Evolutionary conservation across 2,113 vertebrate species (phyloP).

Genomic region (Hippocampus abdominalis): DNA sequence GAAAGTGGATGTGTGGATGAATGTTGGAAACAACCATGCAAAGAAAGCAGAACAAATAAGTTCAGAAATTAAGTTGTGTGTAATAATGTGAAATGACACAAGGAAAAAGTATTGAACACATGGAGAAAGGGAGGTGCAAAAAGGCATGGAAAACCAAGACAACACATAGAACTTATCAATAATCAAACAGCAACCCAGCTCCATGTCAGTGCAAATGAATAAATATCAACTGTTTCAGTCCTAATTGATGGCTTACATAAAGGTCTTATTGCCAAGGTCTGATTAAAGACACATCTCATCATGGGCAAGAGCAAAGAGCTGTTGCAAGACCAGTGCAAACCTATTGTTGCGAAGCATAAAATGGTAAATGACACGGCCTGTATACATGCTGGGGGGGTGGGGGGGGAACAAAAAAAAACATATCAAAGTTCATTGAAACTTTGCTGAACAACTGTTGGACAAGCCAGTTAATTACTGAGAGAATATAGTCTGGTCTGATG

Average conservation of each 20-base stretch:
- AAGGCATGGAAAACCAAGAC: background rate
- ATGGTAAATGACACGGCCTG: background rate
- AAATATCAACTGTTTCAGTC: background rate
- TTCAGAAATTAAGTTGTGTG: background rate
- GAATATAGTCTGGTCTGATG: background rate
- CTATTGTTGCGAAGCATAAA: background rate
- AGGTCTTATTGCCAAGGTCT: background rate
- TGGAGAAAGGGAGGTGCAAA: background rate
- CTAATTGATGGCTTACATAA: background rate
- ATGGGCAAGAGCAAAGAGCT: background rate
- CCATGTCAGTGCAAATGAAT: background rate
- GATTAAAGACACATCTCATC: background rate
- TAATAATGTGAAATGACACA: background rate
- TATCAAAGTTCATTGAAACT: background rate
- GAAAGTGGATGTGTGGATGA: too few relatives aligned
- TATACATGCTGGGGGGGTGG: background rate
- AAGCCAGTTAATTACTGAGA: background rate
- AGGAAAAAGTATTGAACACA: background rate
- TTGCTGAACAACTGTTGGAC: background rate
- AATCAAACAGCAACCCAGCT: background rate
- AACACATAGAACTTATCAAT: background rate
- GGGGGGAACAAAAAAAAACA: too few relatives aligned
- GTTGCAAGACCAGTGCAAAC: background rate
- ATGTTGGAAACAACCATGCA: background rate
- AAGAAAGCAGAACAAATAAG: background rate